Conservation (phyloP, 2,113 vertebrate genomes). For the Coturnix japonica region DNA sequence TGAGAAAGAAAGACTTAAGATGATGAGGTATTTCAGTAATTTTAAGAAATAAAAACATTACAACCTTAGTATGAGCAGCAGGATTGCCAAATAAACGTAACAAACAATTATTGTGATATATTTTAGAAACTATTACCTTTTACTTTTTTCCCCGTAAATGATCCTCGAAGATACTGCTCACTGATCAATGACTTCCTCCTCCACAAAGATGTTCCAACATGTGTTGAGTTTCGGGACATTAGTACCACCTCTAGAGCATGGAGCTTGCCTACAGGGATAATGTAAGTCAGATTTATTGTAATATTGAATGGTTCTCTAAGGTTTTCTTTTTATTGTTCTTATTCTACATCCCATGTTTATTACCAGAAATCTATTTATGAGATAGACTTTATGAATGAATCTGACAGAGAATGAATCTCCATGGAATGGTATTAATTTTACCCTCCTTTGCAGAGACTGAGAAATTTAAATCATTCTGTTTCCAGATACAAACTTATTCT, state of each 20-base stretch:
- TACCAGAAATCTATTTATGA: neutral
- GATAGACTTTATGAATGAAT: slow-evolving; percentile 14
- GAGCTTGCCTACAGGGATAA: slow-evolving; percentile 64
- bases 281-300: slow-evolving; percentile 64
- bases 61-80: slow-evolving; percentile 55
- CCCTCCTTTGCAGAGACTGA: slow-evolving; percentile 19
- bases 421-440: slow-evolving; percentile 44
- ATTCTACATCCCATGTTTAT: slow-evolving; percentile 40
- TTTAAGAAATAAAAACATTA: slow-evolving; percentile 39
- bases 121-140: slow-evolving; percentile 60
- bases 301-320: slow-evolving; percentile 57
- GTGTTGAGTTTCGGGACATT: slow-evolving; percentile 54
- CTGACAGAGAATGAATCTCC: slow-evolving; percentile 23
- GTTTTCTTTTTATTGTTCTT: slow-evolving; percentile 73
- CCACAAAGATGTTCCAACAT: slow-evolving; percentile 66
- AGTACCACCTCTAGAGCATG: slow-evolving; percentile 68
- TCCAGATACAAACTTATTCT: slow-evolving; percentile 22
- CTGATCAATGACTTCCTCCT: slow-evolving; percentile 65
- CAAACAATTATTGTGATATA: slow-evolving; percentile 13
- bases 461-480: slow-evolving; percentile 3
- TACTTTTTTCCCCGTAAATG: slow-evolving; percentile 39
- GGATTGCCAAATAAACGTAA: slow-evolving; percentile 57
- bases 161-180: slow-evolving; percentile 53
- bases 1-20: slow-evolving; percentile 5
- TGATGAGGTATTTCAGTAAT: neutral